Percentiles rank a stretch among this genome's conserved stretches.
phyloP scores from a whole-genome alignment of 2,113 vertebrate genomes.

The Petaurus breviceps region DNA sequence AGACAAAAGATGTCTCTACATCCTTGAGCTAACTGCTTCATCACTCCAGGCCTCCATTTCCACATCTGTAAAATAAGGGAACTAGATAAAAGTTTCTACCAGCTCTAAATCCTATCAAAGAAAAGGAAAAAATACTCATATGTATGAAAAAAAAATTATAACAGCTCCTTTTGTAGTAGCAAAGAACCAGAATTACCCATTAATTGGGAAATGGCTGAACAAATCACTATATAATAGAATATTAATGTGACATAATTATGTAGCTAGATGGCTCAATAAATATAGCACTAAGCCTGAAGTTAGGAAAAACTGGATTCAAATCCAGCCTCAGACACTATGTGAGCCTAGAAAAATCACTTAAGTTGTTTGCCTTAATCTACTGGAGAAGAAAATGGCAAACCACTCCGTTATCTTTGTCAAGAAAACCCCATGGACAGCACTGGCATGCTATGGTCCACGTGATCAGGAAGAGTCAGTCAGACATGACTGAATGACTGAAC shows the following conservation, averaged over 20 bases:
- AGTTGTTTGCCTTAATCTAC: neutral
- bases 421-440: neutral
- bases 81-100: neutral
- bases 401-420: neutral
- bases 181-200: too few species aligned
- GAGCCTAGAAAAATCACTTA: neutral
- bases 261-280: neutral
- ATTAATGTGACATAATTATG: neutral
- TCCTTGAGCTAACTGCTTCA: neutral
- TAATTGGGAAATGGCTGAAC: too few species aligned
- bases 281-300: neutral
- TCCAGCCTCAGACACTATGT: neutral
- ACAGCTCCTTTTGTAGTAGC: too few species aligned
- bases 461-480: neutral
- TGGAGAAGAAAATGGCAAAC: neutral
- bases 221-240: neutral
- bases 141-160: too few species aligned
- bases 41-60: neutral
- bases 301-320: neutral
- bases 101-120: neutral
- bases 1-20: neutral
- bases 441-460: neutral
- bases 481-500: neutral
- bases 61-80: neutral
- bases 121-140: neutral